A percentile compares a stretch with the other conserved stretches of the same genome.
phyloP scores from a whole-genome alignment of 1,140 invertebrate genomes.

The Drosophila nasuta region DNA sequence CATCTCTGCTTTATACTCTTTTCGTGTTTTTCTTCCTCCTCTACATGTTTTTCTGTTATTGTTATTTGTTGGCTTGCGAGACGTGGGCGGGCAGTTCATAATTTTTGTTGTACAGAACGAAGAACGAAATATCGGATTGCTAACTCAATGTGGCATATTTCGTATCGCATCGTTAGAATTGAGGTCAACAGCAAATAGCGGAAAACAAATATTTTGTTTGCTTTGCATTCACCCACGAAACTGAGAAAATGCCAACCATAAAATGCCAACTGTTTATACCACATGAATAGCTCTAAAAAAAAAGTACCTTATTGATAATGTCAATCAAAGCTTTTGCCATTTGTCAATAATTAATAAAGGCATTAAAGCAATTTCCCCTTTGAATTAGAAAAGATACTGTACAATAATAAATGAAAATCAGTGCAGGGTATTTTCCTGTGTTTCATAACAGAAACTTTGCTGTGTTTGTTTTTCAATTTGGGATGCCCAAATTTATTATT shows the following conservation, averaged over 20 bases:
- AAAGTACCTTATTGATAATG: neutral
- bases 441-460: neutral
- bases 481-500: neutral
- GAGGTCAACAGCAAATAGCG: conserved; percentile 43
- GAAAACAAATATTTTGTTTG: conserved; percentile 33
- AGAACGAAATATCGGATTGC: conserved; percentile 47
- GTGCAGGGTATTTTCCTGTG: neutral
- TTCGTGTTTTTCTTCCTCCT: conserved; percentile 12
- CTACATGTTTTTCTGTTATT: conserved; percentile 1
- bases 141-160: conserved; percentile 53
- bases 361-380: too few relatives aligned
- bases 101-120: conserved; percentile 35
- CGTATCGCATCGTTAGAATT: conserved; percentile 43
- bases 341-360: neutral
- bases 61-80: neutral
- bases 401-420: neutral
- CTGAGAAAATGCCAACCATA: neutral
- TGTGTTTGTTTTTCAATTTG: neutral
- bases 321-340: neutral
- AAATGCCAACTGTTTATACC: conserved; percentile 4
- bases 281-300: neutral
- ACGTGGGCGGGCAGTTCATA: conserved; percentile 39
- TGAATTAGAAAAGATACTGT: too few relatives aligned
- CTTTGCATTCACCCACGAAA: conserved; percentile 30
- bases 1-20: conserved; percentile 13